These are phyloP conservation scores for Platalea minor DNA, from an alignment of 2,797 vertebrate genomes.

Conservation along the genomic window DNA sequence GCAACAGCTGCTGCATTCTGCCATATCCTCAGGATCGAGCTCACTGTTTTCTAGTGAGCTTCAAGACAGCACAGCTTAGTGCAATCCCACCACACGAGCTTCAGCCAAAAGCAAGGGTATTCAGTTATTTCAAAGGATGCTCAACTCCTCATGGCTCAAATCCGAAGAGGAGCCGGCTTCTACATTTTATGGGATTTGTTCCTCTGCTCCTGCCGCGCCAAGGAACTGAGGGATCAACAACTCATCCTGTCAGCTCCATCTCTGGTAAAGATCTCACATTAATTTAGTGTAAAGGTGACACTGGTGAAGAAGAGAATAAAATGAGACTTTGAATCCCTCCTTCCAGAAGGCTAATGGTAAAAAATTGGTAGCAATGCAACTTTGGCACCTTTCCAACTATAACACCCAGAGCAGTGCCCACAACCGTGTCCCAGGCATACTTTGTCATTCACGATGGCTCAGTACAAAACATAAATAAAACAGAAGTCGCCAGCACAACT, in stretches of 20 bases:
- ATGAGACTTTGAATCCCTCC: neutral
- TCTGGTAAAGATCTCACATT: neutral
- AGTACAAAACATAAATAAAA: constrained; percentile 55
- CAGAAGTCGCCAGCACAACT: neutral
- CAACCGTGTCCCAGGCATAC: neutral
- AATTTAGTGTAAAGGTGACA: constrained; percentile 23
- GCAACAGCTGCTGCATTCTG: neutral
- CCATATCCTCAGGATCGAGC: neutral
- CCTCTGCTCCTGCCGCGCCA: neutral
- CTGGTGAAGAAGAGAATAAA: neutral
- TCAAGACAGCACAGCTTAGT: neutral
- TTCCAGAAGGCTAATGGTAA: constrained; percentile 24
- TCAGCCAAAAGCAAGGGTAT: neutral
- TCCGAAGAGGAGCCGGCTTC: neutral
- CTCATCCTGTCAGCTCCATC: constrained; percentile 9
- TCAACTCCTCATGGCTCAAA: neutral
- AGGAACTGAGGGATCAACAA: neutral
- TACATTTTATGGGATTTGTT: neutral
- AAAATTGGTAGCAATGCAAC: constrained; percentile 12
- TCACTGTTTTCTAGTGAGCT: neutral
- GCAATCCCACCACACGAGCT: neutral
- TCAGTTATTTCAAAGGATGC: neutral
- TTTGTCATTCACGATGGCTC: constrained; percentile 26
- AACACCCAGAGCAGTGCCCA: constrained; percentile 11
- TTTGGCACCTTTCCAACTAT: neutral